A percentile compares a stretch with the other conserved stretches of the same genome.
Evolutionary conservation across 2,888 invertebrate genomes (phyloP).

Genomic region (Gisinianus flammeolus): DNA sequence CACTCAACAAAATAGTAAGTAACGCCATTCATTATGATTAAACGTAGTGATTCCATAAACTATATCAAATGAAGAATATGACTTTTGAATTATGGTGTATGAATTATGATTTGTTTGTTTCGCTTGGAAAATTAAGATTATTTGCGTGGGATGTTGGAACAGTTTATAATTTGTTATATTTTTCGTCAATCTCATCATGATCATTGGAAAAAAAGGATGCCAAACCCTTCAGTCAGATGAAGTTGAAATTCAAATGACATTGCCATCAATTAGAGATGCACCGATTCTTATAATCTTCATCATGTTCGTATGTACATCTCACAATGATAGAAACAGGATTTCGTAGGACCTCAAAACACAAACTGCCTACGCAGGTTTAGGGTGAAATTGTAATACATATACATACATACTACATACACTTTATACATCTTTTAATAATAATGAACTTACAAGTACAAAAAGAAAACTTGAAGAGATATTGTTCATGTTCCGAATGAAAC

Average conservation of each 20-base stretch:
- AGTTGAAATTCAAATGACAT: slow-evolving; percentile 32
- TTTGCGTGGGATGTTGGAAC: slow-evolving; percentile 27
- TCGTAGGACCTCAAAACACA: slow-evolving; percentile 4
- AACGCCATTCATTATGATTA: slow-evolving; percentile 38
- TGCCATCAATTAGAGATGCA: slow-evolving; percentile 37
- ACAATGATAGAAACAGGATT: slow-evolving; percentile 24
- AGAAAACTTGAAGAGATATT: not conserved
- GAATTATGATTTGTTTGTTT: slow-evolving; percentile 30
- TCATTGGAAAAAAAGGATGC: slow-evolving; percentile 29
- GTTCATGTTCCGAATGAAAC: not conserved
- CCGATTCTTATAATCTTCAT: slow-evolving; percentile 28
- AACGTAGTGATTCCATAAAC: slow-evolving; percentile 17
- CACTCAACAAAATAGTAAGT: slow-evolving; percentile 31
- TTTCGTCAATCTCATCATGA: slow-evolving; percentile 27
- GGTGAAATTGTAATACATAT: not conserved
- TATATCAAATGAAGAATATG: slow-evolving; percentile 11
- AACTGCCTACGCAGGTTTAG: not conserved
- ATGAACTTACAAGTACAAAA: not conserved
- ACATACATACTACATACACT: not conserved
- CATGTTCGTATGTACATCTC: not conserved
- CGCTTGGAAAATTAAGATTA: slow-evolving; percentile 10
- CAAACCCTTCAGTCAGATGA: slow-evolving; percentile 17
- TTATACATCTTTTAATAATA: not conserved
- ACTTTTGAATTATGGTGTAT: slow-evolving; percentile 19
- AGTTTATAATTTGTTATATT: not conserved